Conservation (phyloP, 2,113 vertebrate genomes). For the Limnothrissa miodon region DNA sequence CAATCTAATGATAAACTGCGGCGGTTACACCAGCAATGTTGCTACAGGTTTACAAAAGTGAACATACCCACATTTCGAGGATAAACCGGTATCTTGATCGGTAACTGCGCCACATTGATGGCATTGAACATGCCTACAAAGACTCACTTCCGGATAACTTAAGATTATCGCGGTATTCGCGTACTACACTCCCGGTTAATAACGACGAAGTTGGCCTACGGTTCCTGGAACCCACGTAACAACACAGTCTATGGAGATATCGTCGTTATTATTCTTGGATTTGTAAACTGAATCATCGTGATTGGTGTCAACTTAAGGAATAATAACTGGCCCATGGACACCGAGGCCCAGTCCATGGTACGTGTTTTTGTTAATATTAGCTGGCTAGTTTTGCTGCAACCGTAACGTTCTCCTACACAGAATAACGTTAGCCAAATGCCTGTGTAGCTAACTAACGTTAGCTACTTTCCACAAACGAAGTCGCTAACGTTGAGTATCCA, state of each 20-base stretch:
- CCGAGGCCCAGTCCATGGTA: slow-evolving; percentile 50
- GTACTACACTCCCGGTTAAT: background rate
- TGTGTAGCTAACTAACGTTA: background rate
- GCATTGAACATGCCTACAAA: background rate
- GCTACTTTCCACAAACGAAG: background rate
- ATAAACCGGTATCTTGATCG: background rate
- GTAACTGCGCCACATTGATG: background rate
- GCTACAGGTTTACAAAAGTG: background rate
- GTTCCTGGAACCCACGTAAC: slow-evolving; percentile 1
- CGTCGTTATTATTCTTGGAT: background rate
- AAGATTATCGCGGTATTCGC: background rate
- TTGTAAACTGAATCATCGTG: background rate
- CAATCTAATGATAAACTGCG: too few relatives aligned
- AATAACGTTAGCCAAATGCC: background rate
- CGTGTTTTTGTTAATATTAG: slow-evolving; percentile 42
- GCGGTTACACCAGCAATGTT: background rate
- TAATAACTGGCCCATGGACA: slow-evolving; percentile 26
- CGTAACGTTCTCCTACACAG: background rate
- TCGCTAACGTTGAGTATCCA: background rate
- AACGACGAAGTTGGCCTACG: slow-evolving; percentile 8
- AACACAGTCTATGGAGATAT: background rate
- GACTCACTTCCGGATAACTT: background rate
- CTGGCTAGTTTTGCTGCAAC: slow-evolving; percentile 15
- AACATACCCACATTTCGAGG: background rate
- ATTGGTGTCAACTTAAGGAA: background rate